phyloP scores from a whole-genome alignment of 1,140 invertebrate species.

The Venustaconcha ellipsiformis region DNA sequence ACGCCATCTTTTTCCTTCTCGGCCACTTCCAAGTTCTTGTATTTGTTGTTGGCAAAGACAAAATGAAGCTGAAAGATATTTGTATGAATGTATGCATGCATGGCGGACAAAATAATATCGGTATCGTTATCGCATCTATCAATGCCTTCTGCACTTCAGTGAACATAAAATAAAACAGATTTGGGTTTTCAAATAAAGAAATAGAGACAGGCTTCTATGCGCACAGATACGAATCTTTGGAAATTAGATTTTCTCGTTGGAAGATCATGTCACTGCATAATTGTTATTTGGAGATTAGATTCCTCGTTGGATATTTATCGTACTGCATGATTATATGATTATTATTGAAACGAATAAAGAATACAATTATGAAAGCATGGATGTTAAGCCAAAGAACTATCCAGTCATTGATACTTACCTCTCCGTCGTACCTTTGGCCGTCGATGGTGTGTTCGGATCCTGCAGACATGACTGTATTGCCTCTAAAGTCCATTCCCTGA shows the following conservation, averaged over 20 bases:
- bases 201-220: too few relatives aligned
- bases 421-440: constrained; percentile 26
- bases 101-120: too few relatives aligned
- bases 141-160: too few relatives aligned
- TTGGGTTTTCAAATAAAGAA: too few relatives aligned
- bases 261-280: background rate
- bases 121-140: too few relatives aligned
- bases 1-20: constrained; percentile 20
- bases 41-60: constrained; percentile 27
- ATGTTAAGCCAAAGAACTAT: background rate
- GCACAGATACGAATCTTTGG: too few relatives aligned
- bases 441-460: constrained; percentile 33
- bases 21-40: constrained; percentile 17
- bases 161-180: too few relatives aligned
- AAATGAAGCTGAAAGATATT: constrained; percentile 30
- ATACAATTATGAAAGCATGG: background rate
- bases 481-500: constrained; percentile 19
- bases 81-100: background rate
- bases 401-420: constrained; percentile 9
- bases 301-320: background rate
- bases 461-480: constrained; percentile 28
- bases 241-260: background rate
- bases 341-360: background rate
- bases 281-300: background rate
- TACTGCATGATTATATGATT: background rate